Evolutionary conservation across 2,113 vertebrate genomes (phyloP), one percentile per base, ranked within the genome.

Genomic region (Cyprinus carpio): DNA sequence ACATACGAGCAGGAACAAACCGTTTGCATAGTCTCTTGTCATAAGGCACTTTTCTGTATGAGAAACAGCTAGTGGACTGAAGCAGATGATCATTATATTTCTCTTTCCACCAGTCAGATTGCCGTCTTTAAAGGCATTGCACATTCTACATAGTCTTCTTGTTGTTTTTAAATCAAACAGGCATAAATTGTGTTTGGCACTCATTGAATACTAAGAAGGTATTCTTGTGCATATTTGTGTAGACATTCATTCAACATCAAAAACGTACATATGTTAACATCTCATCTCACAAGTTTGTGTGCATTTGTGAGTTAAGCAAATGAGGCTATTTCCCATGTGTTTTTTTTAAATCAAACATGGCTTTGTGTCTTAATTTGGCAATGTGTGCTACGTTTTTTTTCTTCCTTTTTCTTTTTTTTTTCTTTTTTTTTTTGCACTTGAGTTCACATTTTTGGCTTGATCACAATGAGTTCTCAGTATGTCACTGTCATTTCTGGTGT

Each of bases 1-100:
- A 90, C 89, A 91, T 91, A 94, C 95, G 92, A 94, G 95, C 93
- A 95, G 94, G 92, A 90, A 90, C 88, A 89, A 89, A 89, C 89
- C 75, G 84, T 93, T 97, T 99, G 97, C 97, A 99, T 99, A 99
- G 97, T 96, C 94, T 93, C 90, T 95, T 93, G 94, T 94, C 91
- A 89, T 95, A 99, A 99, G 98, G 98, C 98, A 99, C 98, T 54
- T 92, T 43, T 91, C 92, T 89, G 88, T 86, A 92, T 92, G 72
- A 91, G 87, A 88, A 92, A 92, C 91, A 86, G 92, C 89, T 85
- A 89, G 89, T 87, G 87, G 88, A 86, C 65, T 81, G 40, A 89
- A 91, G 91, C 80, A 71, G 77, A 75, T 64, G 86, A 51, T 79
- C 85, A 90, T 64, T 51, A 40, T 81, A 18, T 64, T 69, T 71